Evolutionary conservation across 64 coral and sea anemone species (phyloP).

Genomic region (Catalaphyllia jardinei): DNA sequence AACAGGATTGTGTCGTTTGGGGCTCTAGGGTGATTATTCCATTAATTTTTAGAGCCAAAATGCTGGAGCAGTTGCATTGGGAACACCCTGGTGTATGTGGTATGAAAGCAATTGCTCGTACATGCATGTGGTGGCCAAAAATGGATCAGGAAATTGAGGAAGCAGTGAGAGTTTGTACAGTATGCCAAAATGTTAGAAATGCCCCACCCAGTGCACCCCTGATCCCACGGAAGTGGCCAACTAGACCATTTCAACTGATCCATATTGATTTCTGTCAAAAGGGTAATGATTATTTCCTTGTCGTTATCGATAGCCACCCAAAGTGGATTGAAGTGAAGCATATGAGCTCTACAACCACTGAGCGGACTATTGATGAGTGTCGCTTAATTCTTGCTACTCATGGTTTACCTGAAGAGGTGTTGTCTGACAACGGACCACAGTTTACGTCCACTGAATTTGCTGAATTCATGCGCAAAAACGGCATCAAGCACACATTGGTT

Average conservation of each 20-base stretch:
- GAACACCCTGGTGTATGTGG: no score
- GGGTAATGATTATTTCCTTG: slow-evolving; percentile 31
- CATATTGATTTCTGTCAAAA: slow-evolving; percentile 71
- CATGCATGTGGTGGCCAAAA: slow-evolving; percentile 70
- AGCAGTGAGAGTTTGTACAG: slow-evolving; percentile 36
- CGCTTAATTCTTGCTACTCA: no score
- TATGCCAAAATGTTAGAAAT: slow-evolving; percentile 47
- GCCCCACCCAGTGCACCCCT: slow-evolving; percentile 46
- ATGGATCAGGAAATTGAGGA: slow-evolving; percentile 68
- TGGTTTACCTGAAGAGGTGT: no score
- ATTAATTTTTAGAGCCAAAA: slow-evolving; percentile 14
- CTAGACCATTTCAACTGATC: slow-evolving; percentile 59
- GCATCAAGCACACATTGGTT: slow-evolving; percentile 47
- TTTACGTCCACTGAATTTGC: no score
- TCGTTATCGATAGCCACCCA: no score
- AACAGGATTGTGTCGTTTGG: slow-evolving; percentile 35
- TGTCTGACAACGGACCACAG: no score
- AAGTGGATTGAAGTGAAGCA: no score
- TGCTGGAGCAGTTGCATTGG: not conserved
- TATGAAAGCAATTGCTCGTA: not conserved
- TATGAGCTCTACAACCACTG: no score
- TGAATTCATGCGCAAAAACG: not conserved
- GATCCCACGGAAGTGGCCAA: slow-evolving; percentile 68
- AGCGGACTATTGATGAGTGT: no score
- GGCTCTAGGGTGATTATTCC: slow-evolving; percentile 47